These are phyloP conservation scores for human DNA, from an alignment of 2,113 vertebrate species.

Conservation along the genomic window GRCh38 chr11:38374001-38374500, in stretches of 20 bases:
- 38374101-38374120: background rate
- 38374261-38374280: too few relatives aligned
- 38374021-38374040: too few relatives aligned
- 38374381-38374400: background rate
- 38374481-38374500: background rate
- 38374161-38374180: background rate
- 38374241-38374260: too few relatives aligned
- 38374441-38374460: background rate
- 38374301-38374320: too few relatives aligned
- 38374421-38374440: background rate
- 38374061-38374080: too few relatives aligned
- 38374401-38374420: background rate
- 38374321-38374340: background rate
- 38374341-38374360: background rate
- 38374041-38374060: too few relatives aligned
- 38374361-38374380: background rate
- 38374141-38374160: background rate
- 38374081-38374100: background rate
- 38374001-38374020: too few relatives aligned
- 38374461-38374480: background rate
- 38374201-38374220: background rate
- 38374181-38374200: background rate
- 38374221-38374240: background rate
- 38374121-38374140: background rate
- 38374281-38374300: too few relatives aligned